phyloP scores from a whole-genome alignment of 1,140 invertebrate species.

The Eumeta japonica region DNA sequence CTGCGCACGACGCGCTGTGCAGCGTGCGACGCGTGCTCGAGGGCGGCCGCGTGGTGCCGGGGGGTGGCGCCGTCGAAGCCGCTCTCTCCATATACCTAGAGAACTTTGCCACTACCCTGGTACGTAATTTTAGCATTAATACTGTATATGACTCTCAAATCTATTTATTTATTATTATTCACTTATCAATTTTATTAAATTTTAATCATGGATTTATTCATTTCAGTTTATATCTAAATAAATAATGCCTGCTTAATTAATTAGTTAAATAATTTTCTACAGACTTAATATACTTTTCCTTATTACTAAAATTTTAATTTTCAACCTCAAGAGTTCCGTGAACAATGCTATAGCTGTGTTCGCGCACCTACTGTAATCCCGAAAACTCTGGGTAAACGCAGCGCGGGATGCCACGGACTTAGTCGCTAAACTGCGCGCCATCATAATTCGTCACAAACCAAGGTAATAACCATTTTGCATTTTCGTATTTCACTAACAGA shows the following conservation, averaged over 20 bases:
- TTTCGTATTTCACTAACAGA: too few species aligned
- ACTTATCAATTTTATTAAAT: background rate
- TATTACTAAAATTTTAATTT: slow-evolving; percentile 3
- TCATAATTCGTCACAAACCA: slow-evolving; percentile 97
- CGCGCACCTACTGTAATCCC: slow-evolving; percentile 97
- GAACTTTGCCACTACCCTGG: slow-evolving; percentile 86
- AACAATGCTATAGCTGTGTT: slow-evolving; percentile 99
- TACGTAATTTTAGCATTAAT: slow-evolving; percentile 71
- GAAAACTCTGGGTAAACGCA: slow-evolving; percentile 97
- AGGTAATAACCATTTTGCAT: too few species aligned
- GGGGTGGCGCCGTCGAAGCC: slow-evolving; percentile 97
- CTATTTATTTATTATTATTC: background rate
- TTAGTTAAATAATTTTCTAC: slow-evolving; percentile 3
- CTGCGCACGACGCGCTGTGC: slow-evolving; percentile 95
- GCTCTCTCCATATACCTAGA: slow-evolving; percentile 98
- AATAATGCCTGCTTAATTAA: too few species aligned
- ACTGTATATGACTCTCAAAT: background rate
- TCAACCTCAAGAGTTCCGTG: slow-evolving; percentile 78
- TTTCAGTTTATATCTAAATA: too few species aligned
- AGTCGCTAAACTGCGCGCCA: slow-evolving; percentile 95
- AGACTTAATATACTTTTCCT: slow-evolving; percentile 8
- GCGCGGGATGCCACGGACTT: slow-evolving; percentile 90
- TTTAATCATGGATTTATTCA: background rate
- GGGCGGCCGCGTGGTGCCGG: slow-evolving; percentile 92
- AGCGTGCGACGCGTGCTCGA: slow-evolving; percentile 96